Conservation (phyloP, 2,113 vertebrate genomes). For the Hucho hucho region DNA sequence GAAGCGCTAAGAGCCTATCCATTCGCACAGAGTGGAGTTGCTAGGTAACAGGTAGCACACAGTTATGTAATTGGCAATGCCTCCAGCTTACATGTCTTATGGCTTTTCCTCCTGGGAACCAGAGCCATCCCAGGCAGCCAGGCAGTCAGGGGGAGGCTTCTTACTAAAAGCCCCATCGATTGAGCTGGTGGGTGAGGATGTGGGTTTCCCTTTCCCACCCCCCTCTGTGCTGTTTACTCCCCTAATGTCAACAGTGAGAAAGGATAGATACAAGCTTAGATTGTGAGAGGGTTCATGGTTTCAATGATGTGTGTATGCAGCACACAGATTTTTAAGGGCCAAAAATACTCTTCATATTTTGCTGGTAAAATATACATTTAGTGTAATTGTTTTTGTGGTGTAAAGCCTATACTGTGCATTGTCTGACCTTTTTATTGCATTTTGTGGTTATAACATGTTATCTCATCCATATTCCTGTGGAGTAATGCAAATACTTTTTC, state of each 20-base stretch:
- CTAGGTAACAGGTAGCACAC: slow-evolving; percentile 69
- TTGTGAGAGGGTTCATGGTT: background rate
- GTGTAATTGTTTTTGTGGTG: background rate
- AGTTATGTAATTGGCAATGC: slow-evolving; percentile 8
- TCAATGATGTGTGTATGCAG: too few relatives aligned
- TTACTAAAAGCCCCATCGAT: slow-evolving; percentile 51
- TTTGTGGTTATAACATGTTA: background rate
- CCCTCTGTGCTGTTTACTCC: slow-evolving; percentile 30
- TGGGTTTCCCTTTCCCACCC: slow-evolving; percentile 58
- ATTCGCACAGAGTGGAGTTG: slow-evolving; percentile 65
- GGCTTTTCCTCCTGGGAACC: slow-evolving; percentile 61
- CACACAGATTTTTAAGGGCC: too few relatives aligned
- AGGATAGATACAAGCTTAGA: background rate
- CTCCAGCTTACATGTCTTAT: slow-evolving; percentile 39
- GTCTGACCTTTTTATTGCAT: background rate
- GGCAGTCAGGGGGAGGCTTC: slow-evolving; percentile 55
- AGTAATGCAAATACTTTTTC: background rate
- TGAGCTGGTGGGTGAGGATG: slow-evolving; percentile 59
- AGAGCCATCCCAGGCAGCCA: slow-evolving; percentile 53
- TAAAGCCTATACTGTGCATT: background rate
- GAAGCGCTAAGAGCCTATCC: slow-evolving; percentile 49
- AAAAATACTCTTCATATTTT: background rate
- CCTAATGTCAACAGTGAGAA: background rate
- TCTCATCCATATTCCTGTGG: background rate
- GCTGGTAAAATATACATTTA: background rate